These are phyloP conservation scores for Botia kubotai DNA, from an alignment of 2,797 vertebrate species.

Conservation along the genomic window DNA sequence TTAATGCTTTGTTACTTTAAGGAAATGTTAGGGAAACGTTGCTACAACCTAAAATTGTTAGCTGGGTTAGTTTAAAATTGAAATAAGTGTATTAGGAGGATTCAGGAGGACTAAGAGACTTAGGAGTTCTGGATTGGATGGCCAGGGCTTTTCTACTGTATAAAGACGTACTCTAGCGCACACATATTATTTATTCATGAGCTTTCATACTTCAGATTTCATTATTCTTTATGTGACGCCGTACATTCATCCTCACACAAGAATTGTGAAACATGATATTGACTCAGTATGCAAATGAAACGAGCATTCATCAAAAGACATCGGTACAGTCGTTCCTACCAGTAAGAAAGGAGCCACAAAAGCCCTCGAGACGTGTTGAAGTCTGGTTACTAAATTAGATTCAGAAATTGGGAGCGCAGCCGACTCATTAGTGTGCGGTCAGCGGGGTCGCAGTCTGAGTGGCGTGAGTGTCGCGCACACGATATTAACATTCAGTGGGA, in stretches of 20 bases:
- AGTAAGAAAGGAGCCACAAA: neutral
- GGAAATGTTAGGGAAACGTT: too few species aligned
- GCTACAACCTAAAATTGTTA: too few species aligned
- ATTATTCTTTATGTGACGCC: constrained; percentile 26
- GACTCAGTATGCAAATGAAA: constrained; percentile 33
- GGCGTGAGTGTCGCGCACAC: neutral
- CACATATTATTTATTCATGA: constrained; percentile 34
- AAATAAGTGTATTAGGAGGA: too few species aligned
- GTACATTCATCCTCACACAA: constrained; percentile 20
- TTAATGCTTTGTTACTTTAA: too few species aligned
- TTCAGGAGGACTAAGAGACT: neutral
- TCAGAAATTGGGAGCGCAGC: neutral
- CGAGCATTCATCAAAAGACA: constrained; percentile 23
- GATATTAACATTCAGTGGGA: neutral
- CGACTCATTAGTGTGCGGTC: neutral
- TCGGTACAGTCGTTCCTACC: neutral
- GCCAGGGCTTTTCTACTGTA: constrained; percentile 2
- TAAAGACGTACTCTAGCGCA: neutral
- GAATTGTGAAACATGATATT: constrained; percentile 45
- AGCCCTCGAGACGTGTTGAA: neutral
- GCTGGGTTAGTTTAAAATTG: neutral
- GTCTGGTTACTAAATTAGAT: neutral
- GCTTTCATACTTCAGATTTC: constrained; percentile 41
- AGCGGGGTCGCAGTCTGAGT: neutral
- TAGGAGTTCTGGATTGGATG: neutral